These are phyloP conservation scores for Listronotus bonariensis DNA, from an alignment of 1,140 invertebrate species.

Conservation along the genomic window DNA sequence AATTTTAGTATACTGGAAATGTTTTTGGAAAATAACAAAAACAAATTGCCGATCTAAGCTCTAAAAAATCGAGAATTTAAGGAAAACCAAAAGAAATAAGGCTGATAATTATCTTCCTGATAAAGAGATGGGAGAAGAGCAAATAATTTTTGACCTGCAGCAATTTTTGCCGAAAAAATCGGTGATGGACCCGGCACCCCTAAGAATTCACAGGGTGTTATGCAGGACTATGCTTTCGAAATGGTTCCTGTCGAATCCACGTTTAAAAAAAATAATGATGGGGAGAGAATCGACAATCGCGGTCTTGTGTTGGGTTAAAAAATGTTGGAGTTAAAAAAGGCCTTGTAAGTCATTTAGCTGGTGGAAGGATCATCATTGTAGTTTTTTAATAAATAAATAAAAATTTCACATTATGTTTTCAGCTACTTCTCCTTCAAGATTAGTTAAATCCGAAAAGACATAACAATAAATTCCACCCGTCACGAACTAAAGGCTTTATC, in stretches of 20 bases:
- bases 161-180: constrained; percentile 10
- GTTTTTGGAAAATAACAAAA: not conserved
- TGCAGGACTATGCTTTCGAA: too few species aligned
- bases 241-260: too few species aligned
- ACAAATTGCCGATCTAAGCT: not conserved
- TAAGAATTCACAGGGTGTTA: too few species aligned
- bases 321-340: too few species aligned
- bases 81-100: not conserved
- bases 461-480: not conserved
- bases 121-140: not conserved
- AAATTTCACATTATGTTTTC: not conserved
- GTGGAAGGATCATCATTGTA: too few species aligned
- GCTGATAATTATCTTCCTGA: not conserved
- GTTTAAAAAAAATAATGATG: too few species aligned
- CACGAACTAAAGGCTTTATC: constrained; percentile 9
- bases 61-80: not conserved
- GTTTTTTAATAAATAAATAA: too few species aligned
- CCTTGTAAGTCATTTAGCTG: too few species aligned
- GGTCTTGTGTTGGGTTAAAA: too few species aligned
- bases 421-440: constrained; percentile 10
- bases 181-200: too few species aligned
- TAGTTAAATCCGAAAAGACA: constrained; percentile 19
- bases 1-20: constrained; percentile 4
- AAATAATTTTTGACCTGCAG: constrained; percentile 1
- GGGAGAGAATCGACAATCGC: too few species aligned